A percentile compares a stretch with the other conserved stretches of the same genome.
Evolutionary conservation across 2,797 vertebrate species (phyloP).

Genomic region (Crossoptilon crossoptilon): DNA sequence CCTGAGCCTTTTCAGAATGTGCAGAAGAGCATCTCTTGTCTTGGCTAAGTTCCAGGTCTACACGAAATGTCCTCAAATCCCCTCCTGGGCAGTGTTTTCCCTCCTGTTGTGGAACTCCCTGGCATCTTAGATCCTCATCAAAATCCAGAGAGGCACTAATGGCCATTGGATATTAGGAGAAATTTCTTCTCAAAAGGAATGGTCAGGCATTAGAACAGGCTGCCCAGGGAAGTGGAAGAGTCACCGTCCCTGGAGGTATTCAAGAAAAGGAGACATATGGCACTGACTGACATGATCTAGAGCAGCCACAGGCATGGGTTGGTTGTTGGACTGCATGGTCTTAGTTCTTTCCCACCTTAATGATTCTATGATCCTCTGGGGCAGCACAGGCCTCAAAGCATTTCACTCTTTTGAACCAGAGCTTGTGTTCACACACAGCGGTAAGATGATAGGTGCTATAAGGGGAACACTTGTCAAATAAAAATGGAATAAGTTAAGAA

Average conservation of each 20-base stretch:
- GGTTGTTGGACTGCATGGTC: too few species aligned
- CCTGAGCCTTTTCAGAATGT: rapidly evolving
- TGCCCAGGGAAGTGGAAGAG: too few species aligned
- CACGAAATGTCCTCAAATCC: background rate
- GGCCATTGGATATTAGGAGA: too few species aligned
- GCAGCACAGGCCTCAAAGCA: rapidly evolving
- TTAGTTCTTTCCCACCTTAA: too few species aligned
- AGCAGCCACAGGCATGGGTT: too few species aligned
- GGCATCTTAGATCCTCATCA: background rate
- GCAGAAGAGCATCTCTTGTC: background rate
- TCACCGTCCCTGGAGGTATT: too few species aligned
- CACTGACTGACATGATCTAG: too few species aligned
- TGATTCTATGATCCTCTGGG: background rate
- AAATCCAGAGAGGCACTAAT: rapidly evolving
- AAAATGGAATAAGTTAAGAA: background rate
- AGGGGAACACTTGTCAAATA: rapidly evolving
- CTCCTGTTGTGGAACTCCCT: rapidly evolving
- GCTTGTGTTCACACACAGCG: background rate
- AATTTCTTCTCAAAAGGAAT: too few species aligned
- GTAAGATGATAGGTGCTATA: rapidly evolving
- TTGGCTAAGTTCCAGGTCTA: background rate
- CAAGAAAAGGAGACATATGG: too few species aligned
- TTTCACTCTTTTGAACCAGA: background rate
- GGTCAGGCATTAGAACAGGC: too few species aligned
- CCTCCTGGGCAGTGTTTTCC: background rate